phyloP scores from a whole-genome alignment of 2,797 vertebrate species.

The Anabas testudineus region DNA sequence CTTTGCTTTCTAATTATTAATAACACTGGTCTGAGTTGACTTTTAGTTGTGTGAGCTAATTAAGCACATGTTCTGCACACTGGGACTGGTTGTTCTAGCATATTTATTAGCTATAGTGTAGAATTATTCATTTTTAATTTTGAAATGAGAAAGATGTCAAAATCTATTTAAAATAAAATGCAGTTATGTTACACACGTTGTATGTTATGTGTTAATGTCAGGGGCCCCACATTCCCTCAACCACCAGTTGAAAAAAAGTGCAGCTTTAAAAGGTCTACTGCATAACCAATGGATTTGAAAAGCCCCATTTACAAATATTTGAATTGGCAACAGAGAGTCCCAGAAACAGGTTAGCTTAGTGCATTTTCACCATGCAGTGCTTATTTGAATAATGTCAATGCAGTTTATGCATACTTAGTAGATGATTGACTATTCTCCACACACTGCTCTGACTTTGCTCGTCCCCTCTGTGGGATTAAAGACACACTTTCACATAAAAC shows the following conservation, averaged over 20 bases:
- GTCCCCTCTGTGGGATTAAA: slow-evolving; percentile 34
- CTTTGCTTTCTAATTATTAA: slow-evolving; percentile 1
- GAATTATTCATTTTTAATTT: background rate
- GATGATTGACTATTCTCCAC: slow-evolving; percentile 33
- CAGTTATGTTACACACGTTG: background rate
- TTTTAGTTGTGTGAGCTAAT: background rate
- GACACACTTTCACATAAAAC: slow-evolving; percentile 11
- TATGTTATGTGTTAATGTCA: background rate
- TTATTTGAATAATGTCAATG: slow-evolving; percentile 62
- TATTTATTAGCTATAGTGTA: too few species aligned
- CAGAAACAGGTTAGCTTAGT: slow-evolving; percentile 43
- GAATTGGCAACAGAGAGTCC: slow-evolving; percentile 37
- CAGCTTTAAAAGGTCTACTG: background rate
- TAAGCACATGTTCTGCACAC: background rate
- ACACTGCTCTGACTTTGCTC: slow-evolving; percentile 23
- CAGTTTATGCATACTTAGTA: slow-evolving; percentile 47
- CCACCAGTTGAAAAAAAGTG: background rate
- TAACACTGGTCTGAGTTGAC: background rate
- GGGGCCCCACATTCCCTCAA: background rate
- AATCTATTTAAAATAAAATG: background rate
- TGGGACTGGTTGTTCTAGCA: background rate
- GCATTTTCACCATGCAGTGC: slow-evolving; percentile 35
- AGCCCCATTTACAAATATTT: slow-evolving; percentile 47
- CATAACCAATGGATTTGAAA: slow-evolving; percentile 23
- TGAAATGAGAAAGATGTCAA: background rate